Evolutionary conservation across 2,888 invertebrate genomes (phyloP), one percentile per base, ranked within the genome.

Genomic region (Embidobia sp.): DNA sequence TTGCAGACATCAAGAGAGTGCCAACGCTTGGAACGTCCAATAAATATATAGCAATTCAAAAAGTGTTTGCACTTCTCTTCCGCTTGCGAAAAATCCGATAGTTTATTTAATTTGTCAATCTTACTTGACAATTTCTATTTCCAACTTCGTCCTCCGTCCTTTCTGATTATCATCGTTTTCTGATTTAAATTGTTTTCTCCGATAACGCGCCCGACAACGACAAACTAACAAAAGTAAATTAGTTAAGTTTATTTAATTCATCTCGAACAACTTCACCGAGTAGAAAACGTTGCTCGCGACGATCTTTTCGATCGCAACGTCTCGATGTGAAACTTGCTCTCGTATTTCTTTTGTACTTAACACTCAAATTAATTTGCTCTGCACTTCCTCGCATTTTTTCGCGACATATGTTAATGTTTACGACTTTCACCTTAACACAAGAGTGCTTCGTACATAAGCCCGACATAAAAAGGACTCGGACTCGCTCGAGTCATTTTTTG

Each of bases 321-420:
- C 16, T 33, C 27, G n/a, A 18, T 49, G 19, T 1, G 11, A 31
- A 49, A 31, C 49, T 48, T 15, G 22, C 1, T 15, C 27, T 16
- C 15, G 16, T 16, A 5, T 10, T 29, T 29, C 42, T 31, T 29
- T 11, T n/a, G 5, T 13, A n/a, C 13, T 59, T 16, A 37, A 13
- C 26, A 6, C 18, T 35, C 26, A 18, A 63, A 49, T 40, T 40
- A 63, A 49, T 63, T 64, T 26, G 26, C 22, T 10, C 31, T 37
- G 11, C 2, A 10, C 27, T 10, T 5, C 11, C 13, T 26, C 3
- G 49, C 18, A 37, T 40, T 66, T 66, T 66, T 55, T 55, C 46
- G 19, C 19, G 46, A 53, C 35, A 18, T 57, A 67, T 57, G 57
- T 57, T 67, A 67, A 67, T 67, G 67, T 57, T 67, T 67, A 57